Evolutionary conservation across 1,140 invertebrate genomes (phyloP), one percentile per base, ranked within the genome.

Genomic region (Zaprionus lachaisei): DNA sequence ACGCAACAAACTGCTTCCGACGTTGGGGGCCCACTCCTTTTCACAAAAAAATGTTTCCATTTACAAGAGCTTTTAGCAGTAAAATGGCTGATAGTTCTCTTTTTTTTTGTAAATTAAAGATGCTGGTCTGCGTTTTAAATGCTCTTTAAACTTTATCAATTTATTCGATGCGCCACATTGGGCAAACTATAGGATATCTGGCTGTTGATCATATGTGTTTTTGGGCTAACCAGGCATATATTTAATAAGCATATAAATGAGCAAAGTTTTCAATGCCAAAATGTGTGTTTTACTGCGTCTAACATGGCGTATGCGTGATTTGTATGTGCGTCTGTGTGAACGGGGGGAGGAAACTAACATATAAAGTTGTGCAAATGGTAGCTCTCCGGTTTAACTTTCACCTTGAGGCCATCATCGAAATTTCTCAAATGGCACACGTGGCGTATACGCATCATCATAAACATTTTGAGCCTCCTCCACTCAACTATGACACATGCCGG

Each of bases 241-340:
- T 90, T 89, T 90, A 89, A 89, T 89, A 89, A 90, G 76, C 85
- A 80, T 90, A 82, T 77, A 85, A 89, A 89, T 89, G 85, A 80
- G 69, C 54, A 81, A 89, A 89, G 85, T 89, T 85, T 58, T 72
- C 66, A 86, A 73, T 86, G 72, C 62, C 63, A 34, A 62, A 79
- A 67, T 79, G 78, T 79, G 66, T 72, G 66, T 74, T 87, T 73
- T 63, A 73, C 58, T 54, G 71, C 75, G 51, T 34, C 41, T 49
- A 71, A 60, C 71, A 15, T 58, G 56, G 64, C 83, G 72, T 58
- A 86, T 86, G 68, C 71, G 63, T 81, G 63, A 85, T 86, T 85
- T 79, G 41, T 49, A 56, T 58, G 12, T 58, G 22, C 24, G 34
- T 24, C 12, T 37, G 34, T 11, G 41, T 5, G 37, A 24, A 24